phyloP scores from a whole-genome alignment of 2,888 invertebrate genomes.

The Liodrosophila aerea region DNA sequence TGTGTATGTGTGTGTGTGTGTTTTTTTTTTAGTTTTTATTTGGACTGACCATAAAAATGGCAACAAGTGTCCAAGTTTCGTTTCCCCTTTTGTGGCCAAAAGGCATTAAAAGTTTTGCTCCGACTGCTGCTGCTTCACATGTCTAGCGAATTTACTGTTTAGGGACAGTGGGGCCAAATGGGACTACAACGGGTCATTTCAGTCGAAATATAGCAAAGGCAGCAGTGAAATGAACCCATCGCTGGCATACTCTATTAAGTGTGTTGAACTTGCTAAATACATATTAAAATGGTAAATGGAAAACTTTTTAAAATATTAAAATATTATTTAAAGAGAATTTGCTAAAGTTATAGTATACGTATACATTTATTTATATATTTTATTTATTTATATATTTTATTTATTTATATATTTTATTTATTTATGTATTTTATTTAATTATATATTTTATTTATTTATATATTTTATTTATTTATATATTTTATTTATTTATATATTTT shows the following conservation, averaged over 20 bases:
- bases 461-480: too few species aligned
- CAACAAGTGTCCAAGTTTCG: conserved; percentile 49
- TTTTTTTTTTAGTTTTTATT: conserved; percentile 19
- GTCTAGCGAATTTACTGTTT: conserved; percentile 37
- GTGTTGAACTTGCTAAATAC: too few species aligned
- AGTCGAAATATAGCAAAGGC: conserved; percentile 15
- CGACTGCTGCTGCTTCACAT: conserved; percentile 42
- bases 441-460: too few species aligned
- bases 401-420: too few species aligned
- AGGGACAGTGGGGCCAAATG: neutral
- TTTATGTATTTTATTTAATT: too few species aligned
- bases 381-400: too few species aligned
- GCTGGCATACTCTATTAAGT: conserved; percentile 19
- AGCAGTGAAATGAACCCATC: neutral
- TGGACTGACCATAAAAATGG: conserved; percentile 42
- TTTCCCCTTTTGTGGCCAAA: conserved; percentile 30
- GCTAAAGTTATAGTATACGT: too few species aligned
- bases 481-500: too few species aligned
- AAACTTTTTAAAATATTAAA: neutral
- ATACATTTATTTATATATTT: too few species aligned
- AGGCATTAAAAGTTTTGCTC: conserved; percentile 44
- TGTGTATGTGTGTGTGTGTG: neutral
- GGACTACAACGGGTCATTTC: conserved; percentile 16
- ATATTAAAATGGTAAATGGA: too few species aligned
- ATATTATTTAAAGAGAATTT: too few species aligned